phyloP scores from a whole-genome alignment of 2,888 invertebrate genomes.

The Drosophila monieri region DNA sequence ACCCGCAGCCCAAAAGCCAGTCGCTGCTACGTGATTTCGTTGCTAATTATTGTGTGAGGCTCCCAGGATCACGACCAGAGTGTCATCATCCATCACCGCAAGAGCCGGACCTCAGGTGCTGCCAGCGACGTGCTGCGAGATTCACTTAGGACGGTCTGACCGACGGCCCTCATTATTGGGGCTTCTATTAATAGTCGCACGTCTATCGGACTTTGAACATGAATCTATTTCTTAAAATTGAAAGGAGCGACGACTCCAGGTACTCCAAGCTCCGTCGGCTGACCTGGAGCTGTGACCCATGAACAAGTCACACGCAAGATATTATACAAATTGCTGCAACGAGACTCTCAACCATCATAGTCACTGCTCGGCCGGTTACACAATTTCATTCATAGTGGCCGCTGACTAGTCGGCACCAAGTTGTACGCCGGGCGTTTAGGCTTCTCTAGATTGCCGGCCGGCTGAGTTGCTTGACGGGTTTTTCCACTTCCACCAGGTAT shows the following conservation, averaged over 20 bases:
- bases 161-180: not conserved
- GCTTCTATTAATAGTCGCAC: slow-evolving; percentile 36
- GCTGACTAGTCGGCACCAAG: slow-evolving; percentile 44
- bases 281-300: not conserved
- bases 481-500: slow-evolving; percentile 58
- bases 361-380: slow-evolving; percentile 52
- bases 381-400: slow-evolving; percentile 67
- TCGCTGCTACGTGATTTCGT: slow-evolving; percentile 69
- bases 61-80: slow-evolving; percentile 34
- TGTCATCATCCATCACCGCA: slow-evolving; percentile 51
- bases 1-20: slow-evolving; percentile 39
- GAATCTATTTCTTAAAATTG: slow-evolving; percentile 32
- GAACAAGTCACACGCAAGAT: not conserved
- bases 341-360: not conserved
- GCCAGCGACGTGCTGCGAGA: slow-evolving; percentile 36
- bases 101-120: slow-evolving; percentile 7
- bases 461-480: slow-evolving; percentile 72
- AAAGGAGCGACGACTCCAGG: not conserved
- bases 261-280: no score
- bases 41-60: slow-evolving; percentile 65
- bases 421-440: slow-evolving; percentile 38
- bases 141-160: slow-evolving; percentile 35
- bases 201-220: slow-evolving; percentile 50
- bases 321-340: slow-evolving; percentile 34
- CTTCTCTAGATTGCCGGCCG: slow-evolving; percentile 64